A percentile compares a stretch with the other conserved stretches of the same genome.
Evolutionary conservation across 37 sponge, comb jelly and placozoan species (phyloP).

Genomic region (Axinella damicornis): DNA sequence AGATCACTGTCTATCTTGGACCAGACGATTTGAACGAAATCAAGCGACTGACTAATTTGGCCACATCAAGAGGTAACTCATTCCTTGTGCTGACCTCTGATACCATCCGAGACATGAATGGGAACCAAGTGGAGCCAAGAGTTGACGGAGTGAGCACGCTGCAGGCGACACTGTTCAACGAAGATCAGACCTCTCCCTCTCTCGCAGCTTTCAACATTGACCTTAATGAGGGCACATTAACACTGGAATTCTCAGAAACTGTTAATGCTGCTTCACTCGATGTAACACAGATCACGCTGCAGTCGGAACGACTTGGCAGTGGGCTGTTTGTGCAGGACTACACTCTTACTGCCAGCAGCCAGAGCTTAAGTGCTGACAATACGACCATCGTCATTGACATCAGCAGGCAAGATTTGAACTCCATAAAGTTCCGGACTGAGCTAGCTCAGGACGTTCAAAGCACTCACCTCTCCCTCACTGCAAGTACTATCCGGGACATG

Average conservation of each 20-base stretch:
- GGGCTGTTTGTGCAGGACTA: background rate
- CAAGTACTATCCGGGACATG: slow-evolving; percentile 57
- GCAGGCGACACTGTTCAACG: slow-evolving; percentile 53
- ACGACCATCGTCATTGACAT: slow-evolving; percentile 56
- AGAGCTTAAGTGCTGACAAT: slow-evolving; percentile 54
- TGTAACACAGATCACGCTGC: slow-evolving; percentile 72
- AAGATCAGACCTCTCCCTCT: slow-evolving; percentile 53
- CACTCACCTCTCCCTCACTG: slow-evolving; percentile 64
- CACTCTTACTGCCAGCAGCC: slow-evolving; percentile 35
- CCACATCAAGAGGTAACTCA: slow-evolving; percentile 45
- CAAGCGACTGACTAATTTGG: slow-evolving; percentile 72
- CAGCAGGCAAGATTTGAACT: slow-evolving; percentile 71
- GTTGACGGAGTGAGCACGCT: slow-evolving; percentile 41
- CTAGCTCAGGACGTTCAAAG: slow-evolving; percentile 65
- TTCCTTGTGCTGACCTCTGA: slow-evolving; percentile 50
- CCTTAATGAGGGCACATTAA: slow-evolving; percentile 55
- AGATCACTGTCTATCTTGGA: slow-evolving; percentile 67
- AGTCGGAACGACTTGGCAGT: slow-evolving; percentile 6
- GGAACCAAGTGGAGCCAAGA: slow-evolving; percentile 56
- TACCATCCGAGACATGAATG: slow-evolving; percentile 78
- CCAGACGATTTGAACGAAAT: slow-evolving; percentile 89
- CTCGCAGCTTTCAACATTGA: slow-evolving; percentile 71
- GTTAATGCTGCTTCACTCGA: slow-evolving; percentile 70
- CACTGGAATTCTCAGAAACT: slow-evolving; percentile 81
- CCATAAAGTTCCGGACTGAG: slow-evolving; percentile 77